A percentile compares a stretch with the other conserved stretches of the same genome.
Conservation (phyloP, 1,140 invertebrate genomes). For the Drosophila punjabiensis region DNA sequence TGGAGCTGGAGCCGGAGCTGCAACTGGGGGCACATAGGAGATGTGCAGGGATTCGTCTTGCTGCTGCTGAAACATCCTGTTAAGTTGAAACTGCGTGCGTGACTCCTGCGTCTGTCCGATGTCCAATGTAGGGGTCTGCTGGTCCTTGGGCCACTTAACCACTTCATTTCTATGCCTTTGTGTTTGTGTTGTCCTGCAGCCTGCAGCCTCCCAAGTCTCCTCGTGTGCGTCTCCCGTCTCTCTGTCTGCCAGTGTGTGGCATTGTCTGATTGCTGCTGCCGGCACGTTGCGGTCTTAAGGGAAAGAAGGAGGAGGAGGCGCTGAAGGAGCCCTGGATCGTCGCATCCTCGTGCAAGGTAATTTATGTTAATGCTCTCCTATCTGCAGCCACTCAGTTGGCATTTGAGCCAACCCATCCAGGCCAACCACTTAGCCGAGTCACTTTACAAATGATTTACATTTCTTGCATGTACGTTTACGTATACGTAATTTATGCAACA, state of each 20-base stretch:
- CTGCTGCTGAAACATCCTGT: constrained; percentile 81
- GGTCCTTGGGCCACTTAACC: constrained; percentile 73
- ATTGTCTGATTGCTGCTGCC: constrained; percentile 55
- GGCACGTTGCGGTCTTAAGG: constrained; percentile 42
- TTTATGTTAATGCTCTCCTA: constrained; percentile 76
- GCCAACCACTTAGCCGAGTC: constrained; percentile 57
- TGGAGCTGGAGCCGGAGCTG: background rate
- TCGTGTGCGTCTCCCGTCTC: constrained; percentile 15
- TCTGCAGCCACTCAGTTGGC: constrained; percentile 54
- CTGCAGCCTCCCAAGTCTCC: constrained; percentile 28
- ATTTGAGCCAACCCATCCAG: constrained; percentile 15
- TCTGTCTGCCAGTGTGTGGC: constrained; percentile 29
- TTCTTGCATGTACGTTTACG: constrained; percentile 54
- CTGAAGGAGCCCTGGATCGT: constrained; percentile 45
- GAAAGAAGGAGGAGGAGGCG: constrained; percentile 29
- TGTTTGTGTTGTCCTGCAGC: constrained; percentile 60
- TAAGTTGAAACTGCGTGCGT: constrained; percentile 56
- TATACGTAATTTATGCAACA: constrained; percentile 72
- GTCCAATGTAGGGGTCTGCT: constrained; percentile 36
- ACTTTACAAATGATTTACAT: constrained; percentile 82
- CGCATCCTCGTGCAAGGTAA: constrained; percentile 71
- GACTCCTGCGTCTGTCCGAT: constrained; percentile 47
- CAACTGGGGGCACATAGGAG: constrained; percentile 69
- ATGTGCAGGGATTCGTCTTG: constrained; percentile 68
- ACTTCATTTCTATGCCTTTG: constrained; percentile 75